Evolutionary conservation across 2,797 vertebrate genomes (phyloP).

Genomic region (Cyprinella venusta): DNA sequence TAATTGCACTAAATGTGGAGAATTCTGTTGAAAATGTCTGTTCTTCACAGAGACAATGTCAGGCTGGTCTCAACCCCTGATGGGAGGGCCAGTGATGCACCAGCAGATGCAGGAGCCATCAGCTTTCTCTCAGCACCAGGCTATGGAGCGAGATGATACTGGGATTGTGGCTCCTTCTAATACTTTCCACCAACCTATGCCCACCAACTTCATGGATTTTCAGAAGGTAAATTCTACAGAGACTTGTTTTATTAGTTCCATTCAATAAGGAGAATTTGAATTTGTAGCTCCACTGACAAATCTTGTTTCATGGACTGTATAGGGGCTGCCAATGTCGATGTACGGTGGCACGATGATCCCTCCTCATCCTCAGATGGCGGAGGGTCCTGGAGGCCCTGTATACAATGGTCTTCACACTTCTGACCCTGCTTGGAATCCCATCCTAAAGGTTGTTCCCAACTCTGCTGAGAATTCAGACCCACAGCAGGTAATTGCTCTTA

Average conservation of each 20-base stretch:
- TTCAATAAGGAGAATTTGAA: too few relatives aligned
- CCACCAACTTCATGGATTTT: slow-evolving; percentile 97
- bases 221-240: slow-evolving; percentile 84
- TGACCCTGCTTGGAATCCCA: slow-evolving; percentile 97
- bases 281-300: neutral
- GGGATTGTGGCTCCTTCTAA: slow-evolving; percentile 97
- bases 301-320: slow-evolving; percentile 22
- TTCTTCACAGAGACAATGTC: slow-evolving; percentile 88
- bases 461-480: slow-evolving; percentile 94
- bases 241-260: neutral
- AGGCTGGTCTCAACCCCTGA: slow-evolving; percentile 96
- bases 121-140: slow-evolving; percentile 96
- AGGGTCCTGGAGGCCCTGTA: slow-evolving; percentile 91
- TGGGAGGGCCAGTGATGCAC: slow-evolving; percentile 93
- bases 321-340: slow-evolving; percentile 98
- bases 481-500: slow-evolving; percentile 87
- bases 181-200: slow-evolving; percentile 95
- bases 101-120: slow-evolving; percentile 93
- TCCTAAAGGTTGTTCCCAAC: slow-evolving; percentile 98
- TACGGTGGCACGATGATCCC: slow-evolving; percentile 95
- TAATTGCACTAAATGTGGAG: too few relatives aligned
- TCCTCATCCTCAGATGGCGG: slow-evolving; percentile 92
- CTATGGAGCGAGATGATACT: slow-evolving; percentile 98
- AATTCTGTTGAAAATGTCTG: too few relatives aligned
- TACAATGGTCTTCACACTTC: slow-evolving; percentile 95